phyloP scores from a whole-genome alignment of 2,888 invertebrate species.

The Hyalella azteca region DNA sequence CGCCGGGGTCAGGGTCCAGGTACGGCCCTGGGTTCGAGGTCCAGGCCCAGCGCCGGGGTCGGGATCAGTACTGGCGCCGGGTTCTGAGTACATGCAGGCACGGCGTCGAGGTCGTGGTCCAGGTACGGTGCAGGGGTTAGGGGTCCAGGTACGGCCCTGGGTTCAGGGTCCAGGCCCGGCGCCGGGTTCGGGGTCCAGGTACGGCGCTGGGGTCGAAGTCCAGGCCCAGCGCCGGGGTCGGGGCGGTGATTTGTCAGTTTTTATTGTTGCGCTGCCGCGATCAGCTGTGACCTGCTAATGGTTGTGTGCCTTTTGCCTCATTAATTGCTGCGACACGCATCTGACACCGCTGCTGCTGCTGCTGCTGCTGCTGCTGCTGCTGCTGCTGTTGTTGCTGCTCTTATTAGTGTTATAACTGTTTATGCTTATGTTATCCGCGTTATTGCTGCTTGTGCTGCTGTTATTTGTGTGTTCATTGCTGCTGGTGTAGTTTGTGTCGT shows the following conservation, averaged over 20 bases:
- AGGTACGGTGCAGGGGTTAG: too few relatives aligned
- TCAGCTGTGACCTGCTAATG: constrained; percentile 34
- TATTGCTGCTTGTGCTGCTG: neutral
- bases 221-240: too few relatives aligned
- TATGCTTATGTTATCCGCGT: neutral
- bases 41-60: too few relatives aligned
- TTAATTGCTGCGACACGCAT: constrained; percentile 4
- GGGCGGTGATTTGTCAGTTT: neutral
- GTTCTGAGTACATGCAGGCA: too few relatives aligned
- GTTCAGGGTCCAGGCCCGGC: too few relatives aligned
- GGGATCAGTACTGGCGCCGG: too few relatives aligned
- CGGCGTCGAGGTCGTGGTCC: too few relatives aligned
- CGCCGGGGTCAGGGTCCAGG: too few relatives aligned
- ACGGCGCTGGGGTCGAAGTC: too few relatives aligned
- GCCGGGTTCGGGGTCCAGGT: too few relatives aligned
- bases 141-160: too few relatives aligned
- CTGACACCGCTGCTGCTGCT: neutral
- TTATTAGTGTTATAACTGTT: neutral
- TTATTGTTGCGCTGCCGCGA: constrained; percentile 20
- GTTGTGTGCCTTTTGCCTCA: constrained; percentile 10
- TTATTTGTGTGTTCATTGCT: neutral
- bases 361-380: neutral
- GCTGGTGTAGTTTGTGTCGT: neutral
- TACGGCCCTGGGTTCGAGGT: too few relatives aligned
- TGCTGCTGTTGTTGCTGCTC: neutral